A percentile compares a stretch with the other conserved stretches of the same genome.
Conservation (phyloP, 2,113 vertebrate genomes). For the Nyctereutes procyonoides region DNA sequence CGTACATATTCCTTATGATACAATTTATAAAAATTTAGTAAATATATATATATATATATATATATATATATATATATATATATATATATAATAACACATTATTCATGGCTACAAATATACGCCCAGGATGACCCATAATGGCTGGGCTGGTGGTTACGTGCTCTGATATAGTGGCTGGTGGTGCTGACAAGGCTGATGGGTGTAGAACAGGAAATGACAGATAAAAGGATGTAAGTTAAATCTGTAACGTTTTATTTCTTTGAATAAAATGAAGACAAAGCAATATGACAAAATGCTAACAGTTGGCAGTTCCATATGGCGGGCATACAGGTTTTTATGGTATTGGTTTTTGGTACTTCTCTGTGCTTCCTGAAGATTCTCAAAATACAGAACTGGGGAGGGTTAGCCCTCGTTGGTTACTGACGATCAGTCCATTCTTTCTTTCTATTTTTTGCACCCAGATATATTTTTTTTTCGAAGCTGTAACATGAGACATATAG, state of each 20-base stretch:
- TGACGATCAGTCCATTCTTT: neutral
- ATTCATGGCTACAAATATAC: neutral
- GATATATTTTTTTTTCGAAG: neutral
- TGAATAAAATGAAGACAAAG: conserved; percentile 62
- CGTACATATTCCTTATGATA: neutral
- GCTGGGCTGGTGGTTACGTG: rapidly evolving
- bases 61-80: no score
- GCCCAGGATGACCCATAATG: neutral
- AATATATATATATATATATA: neutral
- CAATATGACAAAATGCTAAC: conserved; percentile 55
- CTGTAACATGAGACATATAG: neutral
- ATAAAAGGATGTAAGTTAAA: neutral
- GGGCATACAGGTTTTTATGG: neutral
- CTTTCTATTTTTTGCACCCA: neutral
- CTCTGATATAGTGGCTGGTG: rapidly evolving
- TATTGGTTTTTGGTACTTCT: conserved; percentile 60
- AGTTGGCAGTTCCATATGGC: conserved; percentile 71
- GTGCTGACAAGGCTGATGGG: neutral
- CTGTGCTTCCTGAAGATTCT: conserved; percentile 52
- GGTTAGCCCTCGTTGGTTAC: neutral
- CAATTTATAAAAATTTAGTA: neutral
- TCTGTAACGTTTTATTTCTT: neutral
- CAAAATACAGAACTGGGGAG: neutral
- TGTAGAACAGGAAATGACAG: rapidly evolving
- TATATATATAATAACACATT: no score